Percentiles rank a stretch among this genome's conserved stretches.
Evolutionary conservation across 2,888 invertebrate genomes (phyloP).

Genomic region (Crematogaster levior): DNA sequence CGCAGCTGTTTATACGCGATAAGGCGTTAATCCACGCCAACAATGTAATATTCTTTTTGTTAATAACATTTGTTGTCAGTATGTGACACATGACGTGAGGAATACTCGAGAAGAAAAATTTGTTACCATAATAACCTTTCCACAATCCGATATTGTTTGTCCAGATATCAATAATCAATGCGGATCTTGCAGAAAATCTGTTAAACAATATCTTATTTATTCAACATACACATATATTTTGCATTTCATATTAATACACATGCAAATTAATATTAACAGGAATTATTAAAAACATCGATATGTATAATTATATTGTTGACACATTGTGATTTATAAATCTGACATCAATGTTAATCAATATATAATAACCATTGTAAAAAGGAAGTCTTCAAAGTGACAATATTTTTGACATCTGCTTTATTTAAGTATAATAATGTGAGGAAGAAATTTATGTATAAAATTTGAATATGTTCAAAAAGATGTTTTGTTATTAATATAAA

Average conservation of each 20-base stretch:
- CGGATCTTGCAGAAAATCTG: background rate
- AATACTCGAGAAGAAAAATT: background rate
- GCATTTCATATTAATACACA: background rate
- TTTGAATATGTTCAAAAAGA: background rate
- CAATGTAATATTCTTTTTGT: slow-evolving; percentile 35
- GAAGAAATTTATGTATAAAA: background rate
- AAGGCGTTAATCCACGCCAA: slow-evolving; percentile 47
- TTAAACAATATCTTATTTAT: background rate
- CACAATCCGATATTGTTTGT: background rate
- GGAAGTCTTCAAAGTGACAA: background rate
- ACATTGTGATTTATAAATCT: background rate
- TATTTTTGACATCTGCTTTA: background rate
- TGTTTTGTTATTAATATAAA: background rate
- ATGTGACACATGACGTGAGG: background rate
- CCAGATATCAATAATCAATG: background rate
- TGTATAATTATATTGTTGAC: slow-evolving; percentile 8
- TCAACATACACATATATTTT: background rate
- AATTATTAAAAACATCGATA: slow-evolving; percentile 13
- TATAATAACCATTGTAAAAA: background rate
- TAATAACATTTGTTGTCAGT: slow-evolving; percentile 40
- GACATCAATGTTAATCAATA: background rate
- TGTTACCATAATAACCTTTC: background rate
- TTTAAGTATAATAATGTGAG: background rate
- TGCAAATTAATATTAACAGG: slow-evolving; percentile 8
- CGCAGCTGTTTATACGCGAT: slow-evolving; percentile 64